Conservation (phyloP, 2,797 vertebrate species). For the Danio albolineatus region DNA sequence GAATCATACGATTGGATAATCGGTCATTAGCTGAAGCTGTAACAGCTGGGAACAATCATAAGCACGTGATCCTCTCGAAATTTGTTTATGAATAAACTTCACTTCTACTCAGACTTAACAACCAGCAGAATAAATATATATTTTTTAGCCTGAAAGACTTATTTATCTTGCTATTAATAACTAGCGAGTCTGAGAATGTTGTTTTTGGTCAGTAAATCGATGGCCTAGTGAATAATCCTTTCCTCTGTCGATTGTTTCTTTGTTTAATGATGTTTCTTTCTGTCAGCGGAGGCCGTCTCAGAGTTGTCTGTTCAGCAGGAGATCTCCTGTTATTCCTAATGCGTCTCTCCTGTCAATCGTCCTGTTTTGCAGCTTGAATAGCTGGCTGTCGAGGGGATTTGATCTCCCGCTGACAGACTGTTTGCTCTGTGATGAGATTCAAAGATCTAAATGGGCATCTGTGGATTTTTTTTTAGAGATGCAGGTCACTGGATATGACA, state of each 20-base stretch:
- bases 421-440: slow-evolving; percentile 16
- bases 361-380: not conserved
- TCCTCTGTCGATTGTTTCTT: slow-evolving; percentile 1
- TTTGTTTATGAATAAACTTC: too few relatives aligned
- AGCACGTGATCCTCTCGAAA: too few relatives aligned
- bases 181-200: not conserved
- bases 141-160: slow-evolving; percentile 6
- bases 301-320: slow-evolving; percentile 17
- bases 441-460: slow-evolving; percentile 19
- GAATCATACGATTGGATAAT: too few relatives aligned
- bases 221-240: slow-evolving; percentile 13
- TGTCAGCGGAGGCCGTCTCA: slow-evolving; percentile 27
- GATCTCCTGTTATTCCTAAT: slow-evolving; percentile 27
- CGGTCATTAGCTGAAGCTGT: too few relatives aligned
- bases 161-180: slow-evolving; percentile 1
- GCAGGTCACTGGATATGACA: slow-evolving; percentile 32
- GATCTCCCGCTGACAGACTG: slow-evolving; percentile 30
- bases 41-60: too few relatives aligned
- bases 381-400: slow-evolving; percentile 38
- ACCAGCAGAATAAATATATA: not conserved
- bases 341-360: slow-evolving; percentile 12
- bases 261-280: slow-evolving; percentile 27
- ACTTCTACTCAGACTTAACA: too few relatives aligned
- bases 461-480: slow-evolving; percentile 18
- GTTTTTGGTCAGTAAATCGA: slow-evolving; percentile 31